Conservation (phyloP, 2,888 invertebrate genomes). For the Nysson spinosus region DNA sequence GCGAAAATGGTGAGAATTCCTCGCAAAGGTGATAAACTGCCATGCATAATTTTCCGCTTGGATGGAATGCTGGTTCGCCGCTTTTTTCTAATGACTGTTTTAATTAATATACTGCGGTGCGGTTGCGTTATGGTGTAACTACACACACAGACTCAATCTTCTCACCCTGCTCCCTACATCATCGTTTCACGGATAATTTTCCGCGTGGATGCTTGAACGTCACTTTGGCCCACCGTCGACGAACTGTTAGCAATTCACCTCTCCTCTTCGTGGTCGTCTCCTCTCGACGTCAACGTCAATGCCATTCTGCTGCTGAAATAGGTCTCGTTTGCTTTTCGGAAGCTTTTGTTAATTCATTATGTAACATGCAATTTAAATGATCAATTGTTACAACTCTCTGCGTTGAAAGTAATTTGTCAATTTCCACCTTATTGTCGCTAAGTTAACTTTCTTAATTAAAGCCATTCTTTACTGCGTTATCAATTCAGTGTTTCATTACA, state of each 20-base stretch:
- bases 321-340: too few relatives aligned
- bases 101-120: conserved; percentile 50
- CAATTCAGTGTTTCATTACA: too few relatives aligned
- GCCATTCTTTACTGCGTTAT: too few relatives aligned
- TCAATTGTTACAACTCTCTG: too few relatives aligned
- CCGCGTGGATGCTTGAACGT: conserved; percentile 43
- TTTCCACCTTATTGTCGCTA: too few relatives aligned
- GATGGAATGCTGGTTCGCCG: conserved; percentile 40
- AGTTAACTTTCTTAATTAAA: too few relatives aligned
- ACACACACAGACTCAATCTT: conserved; percentile 20
- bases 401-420: too few relatives aligned
- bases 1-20: conserved; percentile 7
- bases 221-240: conserved; percentile 24
- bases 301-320: conserved; percentile 1
- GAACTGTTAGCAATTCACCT: conserved; percentile 8
- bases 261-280: conserved; percentile 25
- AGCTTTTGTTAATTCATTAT: too few relatives aligned
- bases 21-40: conserved; percentile 9
- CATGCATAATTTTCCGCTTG: conserved; percentile 43
- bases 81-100: conserved; percentile 50
- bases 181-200: conserved; percentile 51
- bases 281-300: conserved; percentile 28
- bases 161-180: conserved; percentile 18
- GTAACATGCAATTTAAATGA: too few relatives aligned
- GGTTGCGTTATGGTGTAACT: conserved; percentile 23